These are phyloP conservation scores for Dasypogon diadema DNA, from an alignment of 2,888 invertebrate species.

Conservation along the genomic window DNA sequence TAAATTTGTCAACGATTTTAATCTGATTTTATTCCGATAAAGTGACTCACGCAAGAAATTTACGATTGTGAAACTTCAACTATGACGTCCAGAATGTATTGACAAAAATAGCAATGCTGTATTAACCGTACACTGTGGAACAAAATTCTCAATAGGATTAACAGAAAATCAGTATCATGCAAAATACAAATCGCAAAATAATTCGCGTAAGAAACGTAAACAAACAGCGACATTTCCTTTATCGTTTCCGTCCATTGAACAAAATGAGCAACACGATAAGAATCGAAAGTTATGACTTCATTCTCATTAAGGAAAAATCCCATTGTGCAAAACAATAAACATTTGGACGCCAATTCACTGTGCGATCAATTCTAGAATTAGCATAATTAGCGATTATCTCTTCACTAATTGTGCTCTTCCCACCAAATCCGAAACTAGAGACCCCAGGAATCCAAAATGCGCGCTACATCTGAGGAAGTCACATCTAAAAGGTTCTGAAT, in stretches of 20 bases:
- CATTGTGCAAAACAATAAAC: background rate
- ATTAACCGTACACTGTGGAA: background rate
- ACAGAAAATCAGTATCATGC: background rate
- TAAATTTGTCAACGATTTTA: too few species aligned
- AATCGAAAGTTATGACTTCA: constrained; percentile 36
- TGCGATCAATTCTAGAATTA: background rate
- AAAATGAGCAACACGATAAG: background rate
- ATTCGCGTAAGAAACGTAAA: constrained; percentile 2
- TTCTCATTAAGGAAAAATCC: background rate
- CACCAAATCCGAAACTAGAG: background rate
- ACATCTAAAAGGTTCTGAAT: too few species aligned
- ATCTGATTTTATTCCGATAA: too few species aligned
- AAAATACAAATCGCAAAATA: constrained; percentile 2
- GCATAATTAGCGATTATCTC: background rate
- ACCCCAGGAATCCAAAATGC: background rate
- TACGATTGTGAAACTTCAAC: background rate
- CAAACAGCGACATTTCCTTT: constrained; percentile 16
- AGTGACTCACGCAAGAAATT: too few species aligned
- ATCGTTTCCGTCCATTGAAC: constrained; percentile 42
- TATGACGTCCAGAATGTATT: background rate
- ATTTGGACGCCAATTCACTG: background rate
- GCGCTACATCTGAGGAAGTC: background rate
- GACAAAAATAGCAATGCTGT: background rate
- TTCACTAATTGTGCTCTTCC: background rate
- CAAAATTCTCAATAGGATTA: background rate